A percentile compares a stretch with the other conserved stretches of the same genome.
phyloP scores from a whole-genome alignment of 1,140 invertebrate genomes.

The Ceratina australensis region DNA sequence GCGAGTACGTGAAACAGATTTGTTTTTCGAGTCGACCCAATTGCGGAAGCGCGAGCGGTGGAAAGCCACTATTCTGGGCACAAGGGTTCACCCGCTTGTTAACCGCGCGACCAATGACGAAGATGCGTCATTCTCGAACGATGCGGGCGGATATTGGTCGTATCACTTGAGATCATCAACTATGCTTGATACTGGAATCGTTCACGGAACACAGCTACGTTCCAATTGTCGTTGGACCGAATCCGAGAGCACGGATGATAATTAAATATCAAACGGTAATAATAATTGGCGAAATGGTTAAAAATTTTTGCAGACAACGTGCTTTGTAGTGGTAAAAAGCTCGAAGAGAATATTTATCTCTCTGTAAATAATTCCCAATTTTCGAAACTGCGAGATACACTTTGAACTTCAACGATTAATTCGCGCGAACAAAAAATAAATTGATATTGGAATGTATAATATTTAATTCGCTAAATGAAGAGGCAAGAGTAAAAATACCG shows the following conservation, averaged over 20 bases:
- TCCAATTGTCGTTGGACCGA: too few species aligned
- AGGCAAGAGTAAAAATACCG: neutral
- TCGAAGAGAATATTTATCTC: too few species aligned
- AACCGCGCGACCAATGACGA: slow-evolving; percentile 42
- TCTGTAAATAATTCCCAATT: too few species aligned
- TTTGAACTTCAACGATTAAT: too few species aligned
- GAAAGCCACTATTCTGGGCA: slow-evolving; percentile 16
- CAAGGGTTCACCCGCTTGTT: slow-evolving; percentile 36
- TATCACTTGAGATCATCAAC: slow-evolving; percentile 10
- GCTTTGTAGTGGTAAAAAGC: too few species aligned
- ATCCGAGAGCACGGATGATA: too few species aligned
- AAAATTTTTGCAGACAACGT: neutral
- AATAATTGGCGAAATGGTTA: neutral
- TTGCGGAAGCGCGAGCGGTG: slow-evolving; percentile 4
- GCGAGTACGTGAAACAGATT: too few species aligned
- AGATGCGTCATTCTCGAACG: slow-evolving; percentile 19
- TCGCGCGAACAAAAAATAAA: neutral
- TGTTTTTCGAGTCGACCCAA: too few species aligned
- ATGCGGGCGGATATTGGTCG: slow-evolving; percentile 51
- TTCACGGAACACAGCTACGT: neutral
- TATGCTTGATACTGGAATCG: neutral
- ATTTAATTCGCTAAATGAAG: neutral
- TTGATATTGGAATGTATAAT: neutral
- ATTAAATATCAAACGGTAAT: too few species aligned
- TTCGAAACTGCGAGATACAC: too few species aligned